A percentile compares a stretch with the other conserved stretches of the same genome.
Evolutionary conservation across 1,140 invertebrate species (phyloP).

Genomic region (Ctenoplectra terminalis): DNA sequence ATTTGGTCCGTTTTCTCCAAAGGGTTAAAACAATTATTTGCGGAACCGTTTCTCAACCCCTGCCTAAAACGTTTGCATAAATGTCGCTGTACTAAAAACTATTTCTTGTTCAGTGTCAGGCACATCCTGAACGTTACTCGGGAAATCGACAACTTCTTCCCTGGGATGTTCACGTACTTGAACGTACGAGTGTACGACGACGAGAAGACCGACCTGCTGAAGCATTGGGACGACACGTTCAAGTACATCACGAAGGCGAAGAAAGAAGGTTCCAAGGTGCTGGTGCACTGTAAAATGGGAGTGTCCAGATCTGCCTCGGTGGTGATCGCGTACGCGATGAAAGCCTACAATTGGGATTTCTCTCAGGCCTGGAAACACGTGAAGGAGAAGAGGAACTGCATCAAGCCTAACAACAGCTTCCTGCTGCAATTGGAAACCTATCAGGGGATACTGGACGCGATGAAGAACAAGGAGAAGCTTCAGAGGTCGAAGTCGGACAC

Average conservation of each 20-base stretch:
- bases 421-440: slow-evolving; percentile 97
- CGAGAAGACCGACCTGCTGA: slow-evolving; percentile 97
- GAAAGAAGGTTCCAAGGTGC: slow-evolving; percentile 94
- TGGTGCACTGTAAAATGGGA: slow-evolving; percentile 99
- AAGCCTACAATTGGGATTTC: slow-evolving; percentile 97
- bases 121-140: slow-evolving; percentile 98
- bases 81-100: too few relatives aligned
- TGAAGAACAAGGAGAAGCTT: slow-evolving; percentile 96
- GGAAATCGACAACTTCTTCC: slow-evolving; percentile 99
- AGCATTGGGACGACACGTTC: slow-evolving; percentile 98
- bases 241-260: slow-evolving; percentile 97
- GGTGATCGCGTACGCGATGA: slow-evolving; percentile 99
- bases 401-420: slow-evolving; percentile 98
- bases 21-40: too few relatives aligned
- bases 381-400: slow-evolving; percentile 94
- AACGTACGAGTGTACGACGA: slow-evolving; percentile 99
- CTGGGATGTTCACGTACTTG: slow-evolving; percentile 97
- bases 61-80: neutral
- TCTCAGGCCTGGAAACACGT: slow-evolving; percentile 94
- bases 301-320: slow-evolving; percentile 99
- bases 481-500: slow-evolving; percentile 97
- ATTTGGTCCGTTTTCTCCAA: too few relatives aligned
- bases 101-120: slow-evolving; percentile 88
- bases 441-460: slow-evolving; percentile 96
- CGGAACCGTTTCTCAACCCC: neutral